Conservation (phyloP, 2,888 invertebrate genomes). For the Rhagophthalmus giganteus region DNA sequence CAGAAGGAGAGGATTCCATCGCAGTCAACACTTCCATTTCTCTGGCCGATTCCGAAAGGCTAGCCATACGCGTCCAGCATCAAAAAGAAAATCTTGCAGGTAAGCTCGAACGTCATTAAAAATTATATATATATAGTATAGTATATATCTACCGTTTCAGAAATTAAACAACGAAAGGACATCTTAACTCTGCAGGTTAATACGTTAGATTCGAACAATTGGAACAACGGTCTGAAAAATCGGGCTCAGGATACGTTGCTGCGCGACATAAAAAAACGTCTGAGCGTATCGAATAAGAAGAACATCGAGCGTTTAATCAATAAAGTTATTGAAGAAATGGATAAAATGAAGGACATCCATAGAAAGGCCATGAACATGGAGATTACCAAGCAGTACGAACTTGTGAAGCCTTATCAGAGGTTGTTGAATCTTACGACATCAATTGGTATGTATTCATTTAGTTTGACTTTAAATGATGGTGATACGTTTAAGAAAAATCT, state of each 20-base stretch:
- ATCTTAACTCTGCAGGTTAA: constrained; percentile 48
- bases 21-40: constrained; percentile 60
- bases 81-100: constrained; percentile 58
- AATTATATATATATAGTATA: not conserved
- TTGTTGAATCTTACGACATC: constrained; percentile 44
- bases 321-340: constrained; percentile 42
- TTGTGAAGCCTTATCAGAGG: constrained; percentile 45
- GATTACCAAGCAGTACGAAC: constrained; percentile 44
- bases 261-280: constrained; percentile 25
- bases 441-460: constrained; percentile 40
- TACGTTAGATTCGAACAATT: constrained; percentile 37
- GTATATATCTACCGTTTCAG: constrained; percentile 31
- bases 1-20: constrained; percentile 57
- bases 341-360: constrained; percentile 46
- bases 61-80: constrained; percentile 60
- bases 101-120: constrained; percentile 27
- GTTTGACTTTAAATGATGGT: not conserved
- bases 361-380: constrained; percentile 46
- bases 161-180: constrained; percentile 35
- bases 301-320: constrained; percentile 34
- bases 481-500: no score
- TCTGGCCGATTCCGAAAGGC: constrained; percentile 59
- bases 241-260: constrained; percentile 32
- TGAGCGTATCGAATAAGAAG: constrained; percentile 15
- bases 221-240: constrained; percentile 39